These are phyloP conservation scores for Xenus cinereus DNA, from an alignment of 2,113 vertebrate genomes.

Conservation along the genomic window DNA sequence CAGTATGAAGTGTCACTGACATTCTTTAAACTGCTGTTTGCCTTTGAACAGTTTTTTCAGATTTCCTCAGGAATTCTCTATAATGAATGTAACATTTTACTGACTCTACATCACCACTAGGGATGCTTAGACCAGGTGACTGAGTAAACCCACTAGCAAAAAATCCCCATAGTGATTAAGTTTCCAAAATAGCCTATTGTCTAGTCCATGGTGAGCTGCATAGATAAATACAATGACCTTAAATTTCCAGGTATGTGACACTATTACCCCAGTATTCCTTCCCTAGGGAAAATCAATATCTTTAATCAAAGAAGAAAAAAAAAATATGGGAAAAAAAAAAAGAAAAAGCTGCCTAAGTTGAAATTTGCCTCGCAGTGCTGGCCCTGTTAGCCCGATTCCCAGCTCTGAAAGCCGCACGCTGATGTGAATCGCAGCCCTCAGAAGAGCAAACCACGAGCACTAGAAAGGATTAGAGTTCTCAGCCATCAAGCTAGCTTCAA, in stretches of 20 bases:
- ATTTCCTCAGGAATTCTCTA: constrained; percentile 35
- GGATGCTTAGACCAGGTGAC: background rate
- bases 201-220: background rate
- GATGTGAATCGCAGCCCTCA: background rate
- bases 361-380: background rate
- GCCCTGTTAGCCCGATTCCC: background rate
- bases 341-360: background rate
- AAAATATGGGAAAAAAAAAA: background rate
- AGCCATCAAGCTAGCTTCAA: background rate
- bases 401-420: background rate
- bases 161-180: background rate
- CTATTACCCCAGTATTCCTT: background rate
- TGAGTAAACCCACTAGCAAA: background rate
- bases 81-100: constrained; percentile 39
- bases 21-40: constrained; percentile 35
- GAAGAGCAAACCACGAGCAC: background rate
- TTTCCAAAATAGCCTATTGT: constrained; percentile 10
- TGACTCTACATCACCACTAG: background rate
- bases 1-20: background rate
- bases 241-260: background rate
- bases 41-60: constrained; percentile 14
- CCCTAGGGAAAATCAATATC: background rate
- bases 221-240: background rate
- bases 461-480: constrained; percentile 10
- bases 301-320: background rate